phyloP scores from a whole-genome alignment of 2,888 invertebrate species.

The Cryptocephalus moraei region DNA sequence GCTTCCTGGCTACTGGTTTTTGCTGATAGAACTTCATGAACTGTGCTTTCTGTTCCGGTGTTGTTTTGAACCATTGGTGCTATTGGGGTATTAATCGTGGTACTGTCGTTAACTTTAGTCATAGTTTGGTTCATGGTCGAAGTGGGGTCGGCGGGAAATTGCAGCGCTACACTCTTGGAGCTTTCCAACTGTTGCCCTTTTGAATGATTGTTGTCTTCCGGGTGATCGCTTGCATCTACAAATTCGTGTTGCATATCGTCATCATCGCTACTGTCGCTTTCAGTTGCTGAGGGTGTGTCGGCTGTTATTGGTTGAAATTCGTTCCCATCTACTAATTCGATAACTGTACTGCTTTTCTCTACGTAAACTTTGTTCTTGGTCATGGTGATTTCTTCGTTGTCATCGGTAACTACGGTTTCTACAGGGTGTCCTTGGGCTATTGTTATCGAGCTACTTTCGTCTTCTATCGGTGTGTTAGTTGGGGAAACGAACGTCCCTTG shows the following conservation, averaged over 20 bases:
- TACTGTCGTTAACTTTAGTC: too few relatives aligned
- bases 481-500: slow-evolving; percentile 2
- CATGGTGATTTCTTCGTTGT: slow-evolving; percentile 3
- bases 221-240: background rate
- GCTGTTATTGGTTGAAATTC: slow-evolving; percentile 10
- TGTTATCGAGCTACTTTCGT: background rate
- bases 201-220: too few relatives aligned
- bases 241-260: background rate
- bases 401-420: background rate
- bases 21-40: too few relatives aligned
- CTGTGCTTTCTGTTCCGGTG: too few relatives aligned
- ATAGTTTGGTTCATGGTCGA: too few relatives aligned
- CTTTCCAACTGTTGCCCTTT: too few relatives aligned
- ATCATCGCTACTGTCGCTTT: slow-evolving; percentile 1
- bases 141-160: too few relatives aligned
- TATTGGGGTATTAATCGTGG: too few relatives aligned
- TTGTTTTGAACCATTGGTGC: too few relatives aligned
- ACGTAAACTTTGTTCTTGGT: slow-evolving; percentile 25
- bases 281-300: background rate
- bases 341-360: slow-evolving; percentile 36
- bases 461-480: slow-evolving; percentile 1
- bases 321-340: slow-evolving; percentile 28
- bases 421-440: background rate
- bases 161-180: too few relatives aligned
- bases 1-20: too few relatives aligned